A percentile compares a stretch with the other conserved stretches of the same genome.
Conservation (phyloP, 1,140 invertebrate genomes). For the Gryllus bimaculatus region DNA sequence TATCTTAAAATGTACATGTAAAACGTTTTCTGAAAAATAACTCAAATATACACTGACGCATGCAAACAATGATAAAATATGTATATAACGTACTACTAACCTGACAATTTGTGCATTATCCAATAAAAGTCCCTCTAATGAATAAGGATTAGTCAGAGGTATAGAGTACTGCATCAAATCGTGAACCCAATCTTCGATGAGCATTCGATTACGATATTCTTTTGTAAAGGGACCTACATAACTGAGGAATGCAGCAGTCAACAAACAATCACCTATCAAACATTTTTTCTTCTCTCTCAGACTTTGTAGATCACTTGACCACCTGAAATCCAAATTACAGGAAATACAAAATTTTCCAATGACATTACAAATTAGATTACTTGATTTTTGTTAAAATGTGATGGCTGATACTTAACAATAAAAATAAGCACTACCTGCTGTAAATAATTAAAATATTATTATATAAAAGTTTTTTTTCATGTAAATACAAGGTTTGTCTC, state of each 20-base stretch:
- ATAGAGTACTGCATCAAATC: slow-evolving; percentile 57
- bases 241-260: slow-evolving; percentile 69
- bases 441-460: too few species aligned
- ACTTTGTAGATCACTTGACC: slow-evolving; percentile 60
- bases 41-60: too few species aligned
- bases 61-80: neutral
- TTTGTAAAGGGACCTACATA: slow-evolving; percentile 81
- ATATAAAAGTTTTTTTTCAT: too few species aligned
- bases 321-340: slow-evolving; percentile 34
- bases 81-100: slow-evolving; percentile 30
- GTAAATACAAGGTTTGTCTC: too few species aligned
- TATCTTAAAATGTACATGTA: too few species aligned
- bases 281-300: slow-evolving; percentile 57
- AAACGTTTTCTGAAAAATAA: too few species aligned
- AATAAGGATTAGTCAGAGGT: slow-evolving; percentile 55
- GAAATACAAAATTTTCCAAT: too few species aligned
- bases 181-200: slow-evolving; percentile 69
- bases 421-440: too few species aligned
- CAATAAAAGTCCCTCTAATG: slow-evolving; percentile 62
- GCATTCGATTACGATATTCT: slow-evolving; percentile 71
- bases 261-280: slow-evolving; percentile 74
- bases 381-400: too few species aligned
- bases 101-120: slow-evolving; percentile 75
- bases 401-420: too few species aligned
- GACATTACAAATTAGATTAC: too few species aligned